Percentiles rank a stretch among this genome's conserved stretches.
phyloP scores from a whole-genome alignment of 1,140 invertebrate species.

The Caenorhabditis elegans region DNA sequence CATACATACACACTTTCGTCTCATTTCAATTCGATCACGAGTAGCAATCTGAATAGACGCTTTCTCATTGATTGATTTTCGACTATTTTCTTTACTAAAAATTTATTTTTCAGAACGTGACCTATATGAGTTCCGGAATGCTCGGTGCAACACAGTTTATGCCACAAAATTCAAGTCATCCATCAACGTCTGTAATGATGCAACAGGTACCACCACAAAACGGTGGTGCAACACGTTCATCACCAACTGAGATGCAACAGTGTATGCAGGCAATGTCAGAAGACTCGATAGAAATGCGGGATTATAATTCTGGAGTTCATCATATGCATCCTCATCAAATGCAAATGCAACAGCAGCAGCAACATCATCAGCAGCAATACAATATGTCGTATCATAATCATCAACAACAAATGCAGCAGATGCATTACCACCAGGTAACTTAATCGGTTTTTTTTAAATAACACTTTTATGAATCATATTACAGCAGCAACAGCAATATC shows the following conservation, averaged over 20 bases:
- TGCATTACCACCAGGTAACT: not conserved
- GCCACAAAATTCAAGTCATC: not conserved
- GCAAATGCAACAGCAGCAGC: slow-evolving; percentile 7
- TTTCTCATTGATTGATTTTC: not conserved
- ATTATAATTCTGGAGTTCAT: not conserved
- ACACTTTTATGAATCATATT: too few relatives aligned
- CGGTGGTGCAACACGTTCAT: not conserved
- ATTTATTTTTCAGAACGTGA: not conserved
- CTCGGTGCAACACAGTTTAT: slow-evolving; percentile 8
- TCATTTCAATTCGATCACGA: slow-evolving; percentile 1
- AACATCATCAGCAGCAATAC: not conserved
- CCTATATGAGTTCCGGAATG: slow-evolving; percentile 8
- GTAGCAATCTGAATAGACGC: not conserved
- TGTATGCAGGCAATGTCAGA: not conserved
- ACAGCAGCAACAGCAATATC: not conserved
- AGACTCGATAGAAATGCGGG: not conserved
- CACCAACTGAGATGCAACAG: slow-evolving; percentile 3
- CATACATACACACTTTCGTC: slow-evolving; percentile 7
- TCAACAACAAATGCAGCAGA: slow-evolving; percentile 17
- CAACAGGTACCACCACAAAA: not conserved
- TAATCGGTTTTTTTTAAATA: not conserved
- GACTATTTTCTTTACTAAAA: too few relatives aligned
- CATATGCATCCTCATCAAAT: slow-evolving; percentile 20
- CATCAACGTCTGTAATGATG: not conserved
- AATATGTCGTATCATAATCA: slow-evolving; percentile 8